phyloP scores from a whole-genome alignment of 2,888 invertebrate species.

The Cheilosia soror region DNA sequence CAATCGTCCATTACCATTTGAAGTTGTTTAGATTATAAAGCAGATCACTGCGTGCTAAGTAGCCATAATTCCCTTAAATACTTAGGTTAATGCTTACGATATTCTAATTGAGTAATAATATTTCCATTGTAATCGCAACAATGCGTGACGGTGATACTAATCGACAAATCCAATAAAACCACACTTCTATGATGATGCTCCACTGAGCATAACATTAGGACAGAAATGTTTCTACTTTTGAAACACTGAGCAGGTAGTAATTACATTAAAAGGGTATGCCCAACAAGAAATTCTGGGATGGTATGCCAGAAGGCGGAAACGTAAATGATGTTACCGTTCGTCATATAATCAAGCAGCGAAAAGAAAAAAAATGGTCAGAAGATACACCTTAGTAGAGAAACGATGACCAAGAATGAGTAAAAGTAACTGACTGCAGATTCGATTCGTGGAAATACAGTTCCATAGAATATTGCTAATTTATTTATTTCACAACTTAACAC shows the following conservation, averaged over 20 bases:
- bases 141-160: conserved; percentile 64
- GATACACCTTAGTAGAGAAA: not conserved
- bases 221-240: conserved; percentile 41
- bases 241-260: conserved; percentile 39
- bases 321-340: not conserved
- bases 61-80: conserved; percentile 23
- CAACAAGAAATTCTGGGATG: not conserved
- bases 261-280: conserved; percentile 44
- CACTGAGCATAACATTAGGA: conserved; percentile 60
- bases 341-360: not conserved
- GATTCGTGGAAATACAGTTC: too few species aligned
- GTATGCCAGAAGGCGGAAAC: not conserved
- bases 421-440: too few species aligned
- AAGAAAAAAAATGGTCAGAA: not conserved
- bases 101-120: conserved; percentile 38
- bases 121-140: conserved; percentile 35
- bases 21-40: too few species aligned
- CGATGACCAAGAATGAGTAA: too few species aligned
- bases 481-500: too few species aligned
- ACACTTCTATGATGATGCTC: conserved; percentile 46
- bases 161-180: conserved; percentile 53
- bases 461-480: too few species aligned
- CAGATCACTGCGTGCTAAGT: conserved; percentile 11
- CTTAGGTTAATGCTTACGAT: not conserved
- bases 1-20: too few species aligned